These are phyloP conservation scores for Andrena trimmerana DNA, from an alignment of 2,888 invertebrate genomes.

Conservation along the genomic window DNA sequence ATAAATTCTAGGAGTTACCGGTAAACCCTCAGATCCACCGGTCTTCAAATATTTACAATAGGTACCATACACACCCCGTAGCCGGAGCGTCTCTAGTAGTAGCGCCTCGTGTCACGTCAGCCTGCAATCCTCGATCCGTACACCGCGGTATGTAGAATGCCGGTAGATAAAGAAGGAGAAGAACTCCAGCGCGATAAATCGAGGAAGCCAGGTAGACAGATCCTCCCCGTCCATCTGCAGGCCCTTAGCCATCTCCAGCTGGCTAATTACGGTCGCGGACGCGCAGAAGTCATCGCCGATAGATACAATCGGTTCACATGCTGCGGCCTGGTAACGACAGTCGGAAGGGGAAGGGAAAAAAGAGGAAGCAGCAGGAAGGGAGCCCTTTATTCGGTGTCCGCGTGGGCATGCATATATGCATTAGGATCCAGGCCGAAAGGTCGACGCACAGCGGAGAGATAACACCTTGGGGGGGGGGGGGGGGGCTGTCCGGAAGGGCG, in stretches of 20 bases:
- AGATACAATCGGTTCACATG: slow-evolving; percentile 59
- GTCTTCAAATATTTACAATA: too few species aligned
- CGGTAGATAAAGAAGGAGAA: neutral
- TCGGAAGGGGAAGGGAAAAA: slow-evolving; percentile 1
- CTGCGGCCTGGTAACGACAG: slow-evolving; percentile 14
- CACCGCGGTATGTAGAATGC: neutral
- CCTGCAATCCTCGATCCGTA: too few species aligned
- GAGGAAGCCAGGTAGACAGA: slow-evolving; percentile 13
- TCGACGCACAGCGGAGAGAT: slow-evolving; percentile 53
- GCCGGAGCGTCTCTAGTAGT: too few species aligned
- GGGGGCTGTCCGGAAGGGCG: slow-evolving; percentile 1
- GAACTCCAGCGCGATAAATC: too few species aligned
- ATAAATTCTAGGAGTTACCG: too few species aligned
- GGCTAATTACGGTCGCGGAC: slow-evolving; percentile 39
- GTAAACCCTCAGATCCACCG: too few species aligned
- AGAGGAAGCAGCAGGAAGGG: slow-evolving; percentile 2
- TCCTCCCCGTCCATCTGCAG: neutral
- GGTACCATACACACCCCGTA: too few species aligned
- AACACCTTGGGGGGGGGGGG: slow-evolving; percentile 24
- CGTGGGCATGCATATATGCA: slow-evolving; percentile 53
- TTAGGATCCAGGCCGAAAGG: slow-evolving; percentile 52
- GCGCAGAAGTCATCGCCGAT: slow-evolving; percentile 39
- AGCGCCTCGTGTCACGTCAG: neutral
- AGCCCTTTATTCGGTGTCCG: slow-evolving; percentile 35
- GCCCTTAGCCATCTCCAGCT: slow-evolving; percentile 10